Conservation (phyloP, 2,888 invertebrate species). For the Iselma pallidipennis region DNA sequence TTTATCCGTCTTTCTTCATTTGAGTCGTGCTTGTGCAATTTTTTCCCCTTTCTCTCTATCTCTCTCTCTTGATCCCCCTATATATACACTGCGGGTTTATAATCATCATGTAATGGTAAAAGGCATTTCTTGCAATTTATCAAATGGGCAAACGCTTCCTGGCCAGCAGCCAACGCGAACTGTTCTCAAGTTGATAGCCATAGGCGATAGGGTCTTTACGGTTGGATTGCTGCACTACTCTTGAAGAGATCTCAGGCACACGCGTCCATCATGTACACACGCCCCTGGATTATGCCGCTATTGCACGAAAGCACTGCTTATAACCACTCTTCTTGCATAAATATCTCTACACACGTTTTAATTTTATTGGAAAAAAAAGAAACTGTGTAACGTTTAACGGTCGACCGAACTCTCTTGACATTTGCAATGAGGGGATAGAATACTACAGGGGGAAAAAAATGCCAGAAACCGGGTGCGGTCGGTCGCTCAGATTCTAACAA, state of each 20-base stretch:
- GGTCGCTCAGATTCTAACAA: no score
- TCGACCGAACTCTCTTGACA: conserved; percentile 19
- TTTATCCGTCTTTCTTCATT: no score
- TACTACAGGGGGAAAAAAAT: conserved; percentile 1
- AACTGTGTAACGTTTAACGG: conserved; percentile 13
- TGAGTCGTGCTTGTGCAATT: no score
- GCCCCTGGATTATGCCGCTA: not conserved
- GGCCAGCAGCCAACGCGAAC: conserved; percentile 37
- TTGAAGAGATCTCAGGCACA: not conserved
- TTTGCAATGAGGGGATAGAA: conserved; percentile 6
- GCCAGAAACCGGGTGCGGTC: conserved; percentile 21
- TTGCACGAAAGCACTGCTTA: no score
- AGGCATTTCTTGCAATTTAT: conserved; percentile 14
- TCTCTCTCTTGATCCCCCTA: no score
- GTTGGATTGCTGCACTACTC: conserved; percentile 2
- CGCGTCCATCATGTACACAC: conserved; percentile 1
- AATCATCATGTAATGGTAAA: not conserved
- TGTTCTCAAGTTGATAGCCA: not conserved
- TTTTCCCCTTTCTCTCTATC: no score
- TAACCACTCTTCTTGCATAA: no score
- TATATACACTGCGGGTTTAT: no score
- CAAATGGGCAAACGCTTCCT: conserved; percentile 32
- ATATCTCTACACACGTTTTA: no score
- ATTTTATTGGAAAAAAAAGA: no score
- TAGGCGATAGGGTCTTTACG: conserved; percentile 1